Evolutionary conservation across 2,888 invertebrate species (phyloP).

Genomic region (Herminia tarsipennalis): DNA sequence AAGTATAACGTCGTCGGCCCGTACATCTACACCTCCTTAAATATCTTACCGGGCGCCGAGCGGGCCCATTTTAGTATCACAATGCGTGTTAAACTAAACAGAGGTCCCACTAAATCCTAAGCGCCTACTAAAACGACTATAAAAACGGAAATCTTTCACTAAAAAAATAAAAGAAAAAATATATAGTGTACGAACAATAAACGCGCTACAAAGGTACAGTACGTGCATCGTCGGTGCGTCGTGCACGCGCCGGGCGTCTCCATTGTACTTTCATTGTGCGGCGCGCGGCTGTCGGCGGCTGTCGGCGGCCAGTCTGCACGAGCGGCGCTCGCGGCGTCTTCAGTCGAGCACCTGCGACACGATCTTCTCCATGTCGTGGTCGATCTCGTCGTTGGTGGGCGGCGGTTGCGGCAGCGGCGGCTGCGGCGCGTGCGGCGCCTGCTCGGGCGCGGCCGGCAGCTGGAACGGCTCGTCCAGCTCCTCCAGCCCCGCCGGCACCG

Average conservation of each 20-base stretch:
- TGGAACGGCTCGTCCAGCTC: constrained; percentile 88
- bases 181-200: constrained; percentile 53
- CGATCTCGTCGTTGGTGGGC: constrained; percentile 84
- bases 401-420: constrained; percentile 29
- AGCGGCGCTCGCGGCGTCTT: constrained; percentile 22
- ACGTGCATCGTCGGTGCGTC: constrained; percentile 12
- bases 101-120: constrained; percentile 70
- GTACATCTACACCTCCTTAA: constrained; percentile 52
- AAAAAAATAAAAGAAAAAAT: constrained; percentile 62
- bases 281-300: constrained; percentile 6
- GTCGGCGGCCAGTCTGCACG: constrained; percentile 1
- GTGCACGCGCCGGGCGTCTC: too few relatives aligned
- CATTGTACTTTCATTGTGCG: constrained; percentile 48
- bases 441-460: constrained; percentile 70
- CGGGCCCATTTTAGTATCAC: constrained; percentile 80
- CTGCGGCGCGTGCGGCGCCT: constrained; percentile 57
- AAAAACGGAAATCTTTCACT: constrained; percentile 66
- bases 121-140: constrained; percentile 68
- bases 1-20: constrained; percentile 17
- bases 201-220: constrained; percentile 40
- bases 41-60: constrained; percentile 72
- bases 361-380: constrained; percentile 92
- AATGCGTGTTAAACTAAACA: constrained; percentile 77
- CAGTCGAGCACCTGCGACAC: constrained; percentile 86
- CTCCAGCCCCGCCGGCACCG: constrained; percentile 91